Base-by-base conservation (phyloP, 2,113 vertebrate species). In the Callipepla squamata region DNA sequence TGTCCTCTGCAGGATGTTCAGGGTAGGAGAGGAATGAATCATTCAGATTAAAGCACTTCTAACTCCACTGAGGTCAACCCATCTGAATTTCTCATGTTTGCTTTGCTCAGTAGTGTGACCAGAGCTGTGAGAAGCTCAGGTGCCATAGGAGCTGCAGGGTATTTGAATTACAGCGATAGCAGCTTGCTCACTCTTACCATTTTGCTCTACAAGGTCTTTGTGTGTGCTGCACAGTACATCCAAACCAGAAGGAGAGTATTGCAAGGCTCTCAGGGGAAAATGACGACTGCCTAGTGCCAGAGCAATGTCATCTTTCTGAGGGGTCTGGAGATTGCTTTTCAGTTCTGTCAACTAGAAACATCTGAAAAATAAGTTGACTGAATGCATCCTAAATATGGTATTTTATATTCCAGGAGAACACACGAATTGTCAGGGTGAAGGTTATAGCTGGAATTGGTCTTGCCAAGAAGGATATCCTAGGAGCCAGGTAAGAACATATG, bases 381-480 rank as follows among this genome's bases (percentile, higher is more conserved):
- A 90, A 70, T 75, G 25, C 18, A 7, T 84, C 38, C 48, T 88
- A 26, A 85, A n/a, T 72, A 12, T 87, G 3, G 72, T 53, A 6
- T 59, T 92, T 92, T 96, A 1, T 86, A 11, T 98, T 98, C 91
- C 96, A 99, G 99, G 98, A 98, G 72, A 98, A 98, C 53, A 95
- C 97, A 0, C 98, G 98, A 91, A 97, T 99, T 88, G 98, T 99
- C 36, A 98, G 98, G 89, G 98, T 99, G 67, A 99, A 98, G 96
- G 97, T 99, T 68, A 97, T 99, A 82, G 98, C 98, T 96, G 99
- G 98, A 93, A 98, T 99, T 89, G 98, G 98, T 53, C 97, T 99
- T 89, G 99, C 99, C 76, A 99, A 99, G 97, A 99, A 99, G 96
- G 99, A 99, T 87, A 98, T 99, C 87, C 97, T 99, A 76, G 99